Evolutionary conservation across 2,113 vertebrate species (phyloP).

Genomic region (Macaca fascicularis): DNA sequence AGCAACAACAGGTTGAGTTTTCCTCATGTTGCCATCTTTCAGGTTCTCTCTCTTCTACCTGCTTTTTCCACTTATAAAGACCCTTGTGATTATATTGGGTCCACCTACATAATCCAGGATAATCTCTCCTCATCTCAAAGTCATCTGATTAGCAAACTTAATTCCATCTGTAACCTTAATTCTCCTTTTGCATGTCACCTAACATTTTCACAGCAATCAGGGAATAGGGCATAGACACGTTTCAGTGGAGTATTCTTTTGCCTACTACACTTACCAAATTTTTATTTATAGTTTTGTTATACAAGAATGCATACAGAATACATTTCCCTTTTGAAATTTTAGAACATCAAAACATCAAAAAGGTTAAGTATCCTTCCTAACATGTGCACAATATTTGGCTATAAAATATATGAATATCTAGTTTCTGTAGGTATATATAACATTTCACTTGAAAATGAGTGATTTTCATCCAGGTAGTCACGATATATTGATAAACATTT

Average conservation of each 20-base stretch:
- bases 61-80: not conserved
- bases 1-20: not conserved
- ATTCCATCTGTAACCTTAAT: not conserved
- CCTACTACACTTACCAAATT: not conserved
- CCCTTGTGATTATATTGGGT: not conserved
- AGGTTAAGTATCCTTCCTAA: not conserved
- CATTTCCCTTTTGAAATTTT: not conserved
- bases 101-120: not conserved
- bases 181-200: not conserved
- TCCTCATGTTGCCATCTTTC: not conserved
- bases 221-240: not conserved
- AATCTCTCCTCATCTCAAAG: not conserved
- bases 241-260: not conserved
- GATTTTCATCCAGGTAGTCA: not conserved
- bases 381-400: not conserved
- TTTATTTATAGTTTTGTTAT: not conserved
- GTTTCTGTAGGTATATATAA: not conserved
- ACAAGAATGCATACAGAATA: not conserved
- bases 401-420: not conserved
- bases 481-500: not conserved
- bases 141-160: not conserved
- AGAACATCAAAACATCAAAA: not conserved
- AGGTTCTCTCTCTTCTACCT: not conserved
- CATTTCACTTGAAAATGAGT: not conserved
- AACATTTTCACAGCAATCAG: not conserved